phyloP scores from a whole-genome alignment of 92 coral and sea anemone species.

The Bergia sp. region DNA sequence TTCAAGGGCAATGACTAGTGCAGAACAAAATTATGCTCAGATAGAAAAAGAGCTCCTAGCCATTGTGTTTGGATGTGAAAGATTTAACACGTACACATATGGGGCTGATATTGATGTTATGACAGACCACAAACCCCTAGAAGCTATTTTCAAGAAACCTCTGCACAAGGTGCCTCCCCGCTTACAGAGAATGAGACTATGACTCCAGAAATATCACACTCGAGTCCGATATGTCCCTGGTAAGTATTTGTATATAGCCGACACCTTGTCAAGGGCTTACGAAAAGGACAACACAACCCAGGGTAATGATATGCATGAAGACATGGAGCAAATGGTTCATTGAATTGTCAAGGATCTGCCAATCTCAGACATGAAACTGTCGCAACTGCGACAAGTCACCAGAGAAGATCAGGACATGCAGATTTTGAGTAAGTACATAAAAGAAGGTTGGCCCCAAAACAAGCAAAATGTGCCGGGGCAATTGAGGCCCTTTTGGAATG shows the following conservation, averaged over 20 bases:
- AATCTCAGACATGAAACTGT: too few species aligned
- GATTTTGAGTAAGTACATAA: too few species aligned
- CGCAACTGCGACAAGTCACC: too few species aligned
- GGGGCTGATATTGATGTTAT: constrained; percentile 38
- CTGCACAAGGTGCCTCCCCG: constrained; percentile 53
- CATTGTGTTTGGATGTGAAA: too few species aligned
- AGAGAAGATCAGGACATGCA: too few species aligned
- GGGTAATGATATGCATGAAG: constrained; percentile 10
- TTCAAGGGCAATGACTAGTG: constrained; percentile 38
- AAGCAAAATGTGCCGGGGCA: too few species aligned
- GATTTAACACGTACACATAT: too few species aligned
- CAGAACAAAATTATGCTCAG: constrained; percentile 31
- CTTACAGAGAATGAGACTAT: constrained; percentile 61
- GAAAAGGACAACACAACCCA: constrained; percentile 24
- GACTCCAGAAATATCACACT: constrained; percentile 41
- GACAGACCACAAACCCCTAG: constrained; percentile 57
- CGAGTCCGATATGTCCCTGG: constrained; percentile 56
- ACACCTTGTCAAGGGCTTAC: constrained; percentile 59
- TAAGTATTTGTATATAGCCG: constrained; percentile 50
- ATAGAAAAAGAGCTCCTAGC: too few species aligned
- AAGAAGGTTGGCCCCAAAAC: too few species aligned
- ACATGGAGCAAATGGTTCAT: too few species aligned
- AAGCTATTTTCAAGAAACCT: constrained; percentile 37
- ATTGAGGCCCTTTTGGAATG: constrained; percentile 26
- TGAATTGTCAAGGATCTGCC: too few species aligned